Conservation (phyloP, 2,888 invertebrate species). For the Clostera curtula region DNA sequence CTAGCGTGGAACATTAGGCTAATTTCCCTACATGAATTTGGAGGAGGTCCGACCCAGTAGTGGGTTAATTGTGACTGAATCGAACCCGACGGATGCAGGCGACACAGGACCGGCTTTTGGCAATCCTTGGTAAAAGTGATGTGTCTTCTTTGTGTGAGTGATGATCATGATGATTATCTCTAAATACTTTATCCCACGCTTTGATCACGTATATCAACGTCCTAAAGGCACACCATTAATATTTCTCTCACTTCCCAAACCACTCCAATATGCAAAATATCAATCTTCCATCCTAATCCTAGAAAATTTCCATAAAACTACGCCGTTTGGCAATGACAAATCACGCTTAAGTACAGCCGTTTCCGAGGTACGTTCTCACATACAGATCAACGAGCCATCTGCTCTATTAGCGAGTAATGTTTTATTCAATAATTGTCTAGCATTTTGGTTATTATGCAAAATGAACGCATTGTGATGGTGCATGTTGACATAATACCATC, state of each 20-base stretch:
- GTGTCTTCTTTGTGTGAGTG: too few species aligned
- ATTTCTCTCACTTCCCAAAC: slow-evolving; percentile 19
- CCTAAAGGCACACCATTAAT: too few species aligned
- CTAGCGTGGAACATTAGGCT: too few species aligned
- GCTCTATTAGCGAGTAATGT: slow-evolving; percentile 45
- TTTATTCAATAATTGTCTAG: slow-evolving; percentile 65
- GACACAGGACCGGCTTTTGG: too few species aligned
- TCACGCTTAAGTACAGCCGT: slow-evolving; percentile 27
- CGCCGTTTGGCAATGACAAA: slow-evolving; percentile 60
- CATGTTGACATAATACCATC: slow-evolving; percentile 74
- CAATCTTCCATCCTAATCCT: slow-evolving; percentile 16
- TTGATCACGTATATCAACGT: too few species aligned
- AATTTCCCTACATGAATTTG: too few species aligned
- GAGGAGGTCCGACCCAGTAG: too few species aligned
- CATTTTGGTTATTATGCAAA: slow-evolving; percentile 66
- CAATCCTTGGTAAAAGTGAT: too few species aligned
- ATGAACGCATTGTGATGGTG: slow-evolving; percentile 53
- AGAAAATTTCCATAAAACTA: slow-evolving; percentile 35
- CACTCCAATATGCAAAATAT: slow-evolving; percentile 13
- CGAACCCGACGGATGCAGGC: too few species aligned
- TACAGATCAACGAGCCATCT: slow-evolving; percentile 44
- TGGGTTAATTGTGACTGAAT: too few species aligned
- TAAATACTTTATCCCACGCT: too few species aligned
- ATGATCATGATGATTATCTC: too few species aligned
- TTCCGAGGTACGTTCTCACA: slow-evolving; percentile 43